These are phyloP conservation scores for Habropoda laboriosa DNA, from an alignment of 1,140 invertebrate species.

Conservation along the genomic window DNA sequence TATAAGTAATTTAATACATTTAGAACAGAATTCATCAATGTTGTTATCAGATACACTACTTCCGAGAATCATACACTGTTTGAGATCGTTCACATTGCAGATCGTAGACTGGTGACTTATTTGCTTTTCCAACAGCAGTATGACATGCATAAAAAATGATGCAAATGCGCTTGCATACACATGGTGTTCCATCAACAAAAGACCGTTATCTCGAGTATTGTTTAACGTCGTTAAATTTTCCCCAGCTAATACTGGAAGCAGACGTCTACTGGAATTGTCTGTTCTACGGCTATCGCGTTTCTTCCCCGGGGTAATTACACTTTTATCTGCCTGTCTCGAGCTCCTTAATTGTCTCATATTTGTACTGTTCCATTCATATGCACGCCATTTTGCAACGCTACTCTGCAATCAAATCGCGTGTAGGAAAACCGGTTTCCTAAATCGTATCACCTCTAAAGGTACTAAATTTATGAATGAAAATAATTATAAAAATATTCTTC, in stretches of 20 bases:
- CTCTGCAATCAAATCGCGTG: slow-evolving; percentile 6
- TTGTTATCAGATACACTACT: too few species aligned
- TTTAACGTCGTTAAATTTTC: slow-evolving; percentile 18
- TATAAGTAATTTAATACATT: too few species aligned
- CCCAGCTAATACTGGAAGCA: neutral
- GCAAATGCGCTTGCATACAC: neutral
- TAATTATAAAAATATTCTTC: too few species aligned
- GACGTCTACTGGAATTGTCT: neutral
- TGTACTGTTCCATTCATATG: neutral
- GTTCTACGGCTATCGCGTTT: slow-evolving; percentile 9
- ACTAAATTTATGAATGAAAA: too few species aligned
- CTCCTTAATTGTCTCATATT: slow-evolving; percentile 28
- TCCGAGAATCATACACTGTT: neutral
- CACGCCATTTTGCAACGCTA: neutral
- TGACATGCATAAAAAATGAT: neutral
- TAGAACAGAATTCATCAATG: too few species aligned
- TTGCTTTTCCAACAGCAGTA: too few species aligned
- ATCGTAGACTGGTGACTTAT: too few species aligned
- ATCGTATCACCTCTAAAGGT: too few species aligned
- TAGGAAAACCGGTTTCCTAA: too few species aligned
- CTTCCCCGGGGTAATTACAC: neutral
- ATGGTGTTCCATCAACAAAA: neutral
- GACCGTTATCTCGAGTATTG: neutral
- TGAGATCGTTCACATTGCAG: neutral
- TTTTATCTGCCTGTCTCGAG: neutral